Conservation (phyloP, 2,113 vertebrate species). For the Chitala chitala region DNA sequence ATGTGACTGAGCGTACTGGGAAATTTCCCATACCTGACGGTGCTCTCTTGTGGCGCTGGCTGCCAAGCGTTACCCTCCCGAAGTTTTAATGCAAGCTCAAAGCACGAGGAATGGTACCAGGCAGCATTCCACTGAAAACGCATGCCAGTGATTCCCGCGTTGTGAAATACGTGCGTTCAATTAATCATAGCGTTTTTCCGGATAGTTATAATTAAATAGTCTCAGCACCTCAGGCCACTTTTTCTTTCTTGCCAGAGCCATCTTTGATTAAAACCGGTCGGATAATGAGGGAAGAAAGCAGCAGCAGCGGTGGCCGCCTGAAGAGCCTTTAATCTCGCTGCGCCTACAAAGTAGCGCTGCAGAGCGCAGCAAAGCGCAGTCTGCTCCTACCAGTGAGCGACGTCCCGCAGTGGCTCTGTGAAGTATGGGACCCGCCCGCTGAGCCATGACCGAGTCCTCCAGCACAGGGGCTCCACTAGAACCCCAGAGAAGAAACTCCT, state of each 20-base stretch:
- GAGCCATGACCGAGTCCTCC: not conserved
- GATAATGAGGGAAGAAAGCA: constrained; percentile 10
- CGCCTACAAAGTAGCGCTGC: not conserved
- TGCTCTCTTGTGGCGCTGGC: too few relatives aligned
- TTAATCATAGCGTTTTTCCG: not conserved
- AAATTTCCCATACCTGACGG: too few relatives aligned
- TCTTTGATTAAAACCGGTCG: constrained; percentile 26
- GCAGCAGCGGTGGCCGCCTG: not conserved
- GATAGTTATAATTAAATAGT: constrained; percentile 10
- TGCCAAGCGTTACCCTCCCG: too few relatives aligned
- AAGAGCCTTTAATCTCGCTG: constrained; percentile 30
- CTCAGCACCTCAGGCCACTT: not conserved
- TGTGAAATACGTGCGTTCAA: not conserved
- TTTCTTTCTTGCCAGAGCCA: not conserved
- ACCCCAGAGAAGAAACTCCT: not conserved
- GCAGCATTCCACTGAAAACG: not conserved
- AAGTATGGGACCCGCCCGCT: constrained; percentile 18
- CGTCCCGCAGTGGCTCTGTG: constrained; percentile 24
- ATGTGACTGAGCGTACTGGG: too few relatives aligned
- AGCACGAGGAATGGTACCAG: too few relatives aligned
- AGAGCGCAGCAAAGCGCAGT: not conserved
- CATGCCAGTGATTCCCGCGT: not conserved
- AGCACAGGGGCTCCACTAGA: not conserved
- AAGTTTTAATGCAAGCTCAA: too few relatives aligned
- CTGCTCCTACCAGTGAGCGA: not conserved